A percentile compares a stretch with the other conserved stretches of the same genome.
Conservation (phyloP, 2,113 vertebrate species). For the Corythornis madagascariensis region DNA sequence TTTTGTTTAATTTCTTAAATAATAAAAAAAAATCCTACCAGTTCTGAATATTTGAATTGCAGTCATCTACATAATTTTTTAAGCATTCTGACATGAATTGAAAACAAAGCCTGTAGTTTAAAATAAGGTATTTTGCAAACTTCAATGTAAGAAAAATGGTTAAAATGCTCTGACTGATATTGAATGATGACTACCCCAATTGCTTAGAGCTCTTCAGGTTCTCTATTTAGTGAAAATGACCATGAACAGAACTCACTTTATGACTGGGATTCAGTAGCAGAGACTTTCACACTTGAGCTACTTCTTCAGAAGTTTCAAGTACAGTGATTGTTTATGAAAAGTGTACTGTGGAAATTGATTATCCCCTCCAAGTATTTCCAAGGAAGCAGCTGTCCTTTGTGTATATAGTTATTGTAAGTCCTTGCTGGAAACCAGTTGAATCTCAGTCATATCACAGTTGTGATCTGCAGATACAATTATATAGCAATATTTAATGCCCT, state of each 20-base stretch:
- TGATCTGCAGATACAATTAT: constrained; percentile 61
- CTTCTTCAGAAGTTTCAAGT: not conserved
- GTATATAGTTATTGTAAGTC: not conserved
- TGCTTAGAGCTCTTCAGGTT: not conserved
- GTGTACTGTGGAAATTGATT: constrained; percentile 10
- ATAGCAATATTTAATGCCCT: constrained; percentile 66
- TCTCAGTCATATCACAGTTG: not conserved
- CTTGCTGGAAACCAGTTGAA: not conserved
- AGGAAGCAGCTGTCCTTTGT: not conserved
- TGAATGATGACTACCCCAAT: not conserved
- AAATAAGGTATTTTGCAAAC: not conserved
- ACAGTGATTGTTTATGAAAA: not conserved
- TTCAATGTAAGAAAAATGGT: not conserved
- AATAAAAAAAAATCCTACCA: not conserved
- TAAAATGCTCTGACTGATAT: not conserved
- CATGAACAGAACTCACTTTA: not conserved
- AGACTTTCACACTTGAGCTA: not conserved
- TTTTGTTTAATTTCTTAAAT: not conserved
- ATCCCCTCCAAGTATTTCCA: not conserved
- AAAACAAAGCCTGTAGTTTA: not conserved
- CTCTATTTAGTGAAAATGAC: not conserved
- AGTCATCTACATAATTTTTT: not conserved
- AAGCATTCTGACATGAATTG: not conserved
- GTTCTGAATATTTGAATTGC: not conserved
- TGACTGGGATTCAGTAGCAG: not conserved